Evolutionary conservation across 2,797 vertebrate genomes (phyloP).

Genomic region (Periparus ater): DNA sequence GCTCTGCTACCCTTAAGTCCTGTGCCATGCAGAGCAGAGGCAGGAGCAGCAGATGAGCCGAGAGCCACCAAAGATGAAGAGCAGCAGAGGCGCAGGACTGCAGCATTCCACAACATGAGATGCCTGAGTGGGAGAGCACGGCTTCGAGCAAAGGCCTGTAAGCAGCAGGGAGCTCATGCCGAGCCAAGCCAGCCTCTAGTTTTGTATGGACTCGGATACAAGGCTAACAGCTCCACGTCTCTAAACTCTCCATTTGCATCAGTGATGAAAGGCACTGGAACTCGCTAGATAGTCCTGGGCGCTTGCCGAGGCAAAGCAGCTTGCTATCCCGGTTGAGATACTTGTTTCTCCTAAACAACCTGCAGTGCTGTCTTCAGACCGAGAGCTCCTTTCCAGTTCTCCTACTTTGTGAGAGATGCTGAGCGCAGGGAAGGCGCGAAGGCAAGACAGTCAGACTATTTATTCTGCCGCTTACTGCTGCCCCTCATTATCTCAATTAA

Average conservation of each 20-base stretch:
- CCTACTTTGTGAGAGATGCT: background rate
- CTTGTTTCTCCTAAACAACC: constrained; percentile 14
- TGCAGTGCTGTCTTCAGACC: background rate
- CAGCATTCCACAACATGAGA: background rate
- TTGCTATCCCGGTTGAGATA: background rate
- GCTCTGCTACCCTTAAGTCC: background rate
- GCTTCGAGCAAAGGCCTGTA: background rate
- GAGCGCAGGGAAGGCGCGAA: rapidly evolving
- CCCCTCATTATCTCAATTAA: constrained; percentile 62
- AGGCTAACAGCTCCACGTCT: background rate
- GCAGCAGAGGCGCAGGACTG: background rate
- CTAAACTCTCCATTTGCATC: constrained; percentile 23
- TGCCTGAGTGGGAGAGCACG: background rate
- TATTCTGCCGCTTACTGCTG: background rate
- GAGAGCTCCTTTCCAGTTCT: background rate
- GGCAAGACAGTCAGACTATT: background rate
- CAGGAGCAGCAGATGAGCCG: background rate
- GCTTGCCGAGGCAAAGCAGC: constrained; percentile 7
- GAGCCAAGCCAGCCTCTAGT: background rate
- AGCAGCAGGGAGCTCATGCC: background rate
- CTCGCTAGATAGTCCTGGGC: background rate
- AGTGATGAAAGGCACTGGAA: constrained; percentile 8
- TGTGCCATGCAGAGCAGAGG: background rate
- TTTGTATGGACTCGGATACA: background rate
- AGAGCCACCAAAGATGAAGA: background rate